Percentiles rank a stretch among this genome's conserved stretches.
Evolutionary conservation across 1,140 invertebrate species (phyloP).

Genomic region (Phenacoccus solenopsis): DNA sequence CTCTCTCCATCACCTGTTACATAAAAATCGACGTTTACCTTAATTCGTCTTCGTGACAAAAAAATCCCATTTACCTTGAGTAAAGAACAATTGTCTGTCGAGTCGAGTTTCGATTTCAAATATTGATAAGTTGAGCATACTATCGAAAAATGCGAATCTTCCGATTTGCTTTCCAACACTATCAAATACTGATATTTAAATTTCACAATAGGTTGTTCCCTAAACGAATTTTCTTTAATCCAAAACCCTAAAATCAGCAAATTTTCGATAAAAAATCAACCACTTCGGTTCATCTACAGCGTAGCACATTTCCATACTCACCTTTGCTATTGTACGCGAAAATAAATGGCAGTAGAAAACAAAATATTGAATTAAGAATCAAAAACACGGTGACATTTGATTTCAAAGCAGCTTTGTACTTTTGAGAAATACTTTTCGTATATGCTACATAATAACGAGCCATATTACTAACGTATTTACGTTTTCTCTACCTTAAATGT

Average conservation of each 20-base stretch:
- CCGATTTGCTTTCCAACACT: neutral
- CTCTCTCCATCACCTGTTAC: conserved; percentile 45
- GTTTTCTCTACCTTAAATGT: no score
- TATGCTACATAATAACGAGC: neutral
- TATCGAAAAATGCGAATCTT: neutral
- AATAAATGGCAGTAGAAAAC: neutral
- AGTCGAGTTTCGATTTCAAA: neutral
- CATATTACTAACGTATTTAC: no score
- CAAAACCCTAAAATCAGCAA: neutral
- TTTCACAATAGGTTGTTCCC: neutral
- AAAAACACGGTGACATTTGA: neutral
- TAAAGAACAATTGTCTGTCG: neutral
- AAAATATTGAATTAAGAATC: neutral
- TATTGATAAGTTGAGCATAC: neutral
- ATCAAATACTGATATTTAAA: neutral
- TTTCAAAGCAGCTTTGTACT: neutral
- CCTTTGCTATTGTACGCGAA: neutral
- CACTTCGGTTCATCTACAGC: no score
- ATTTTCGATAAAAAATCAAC: neutral
- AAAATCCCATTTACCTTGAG: neutral
- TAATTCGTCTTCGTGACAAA: no score
- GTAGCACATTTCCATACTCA: neutral
- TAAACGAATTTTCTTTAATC: neutral
- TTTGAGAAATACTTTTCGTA: neutral
- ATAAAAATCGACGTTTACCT: neutral